A percentile compares a stretch with the other conserved stretches of the same genome.
These are phyloP conservation scores for Rhopilema esculentum DNA, from an alignment of 30 jellyfish, hydroid and myxozoan genomes.

Conservation along the genomic window DNA sequence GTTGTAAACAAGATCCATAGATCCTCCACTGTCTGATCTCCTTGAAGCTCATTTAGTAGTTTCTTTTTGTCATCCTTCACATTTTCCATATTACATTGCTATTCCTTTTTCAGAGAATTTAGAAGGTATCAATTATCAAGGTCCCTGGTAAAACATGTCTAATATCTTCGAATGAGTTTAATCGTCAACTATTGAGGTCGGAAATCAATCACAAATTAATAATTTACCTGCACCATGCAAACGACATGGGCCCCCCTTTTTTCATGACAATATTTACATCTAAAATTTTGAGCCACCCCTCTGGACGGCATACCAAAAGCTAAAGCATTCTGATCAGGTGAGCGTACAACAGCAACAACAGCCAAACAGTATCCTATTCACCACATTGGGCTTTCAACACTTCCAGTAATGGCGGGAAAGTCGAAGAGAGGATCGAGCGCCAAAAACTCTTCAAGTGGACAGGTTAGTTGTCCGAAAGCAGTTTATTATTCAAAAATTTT, in stretches of 20 bases:
- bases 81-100: conserved; percentile 53
- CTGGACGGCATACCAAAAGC: not conserved
- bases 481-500: too few species aligned
- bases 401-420: conserved; percentile 58
- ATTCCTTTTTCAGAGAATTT: too few species aligned
- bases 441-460: not conserved
- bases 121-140: too few species aligned
- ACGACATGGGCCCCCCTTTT: too few species aligned
- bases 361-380: not conserved
- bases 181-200: too few species aligned
- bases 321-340: not conserved
- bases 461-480: conserved; percentile 5
- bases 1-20: conserved; percentile 35
- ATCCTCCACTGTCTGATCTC: conserved; percentile 55
- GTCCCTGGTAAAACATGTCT: too few species aligned
- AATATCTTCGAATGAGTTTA: too few species aligned
- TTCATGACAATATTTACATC: too few species aligned
- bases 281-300: too few species aligned
- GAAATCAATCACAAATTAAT: too few species aligned
- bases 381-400: not conserved
- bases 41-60: conserved; percentile 57
- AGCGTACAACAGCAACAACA: conserved; percentile 8
- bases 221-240: too few species aligned
- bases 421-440: conserved; percentile 20
- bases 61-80: conserved; percentile 56